Evolutionary conservation across 2,797 vertebrate genomes (phyloP).

Genomic region (Melanotaenia nigrans): DNA sequence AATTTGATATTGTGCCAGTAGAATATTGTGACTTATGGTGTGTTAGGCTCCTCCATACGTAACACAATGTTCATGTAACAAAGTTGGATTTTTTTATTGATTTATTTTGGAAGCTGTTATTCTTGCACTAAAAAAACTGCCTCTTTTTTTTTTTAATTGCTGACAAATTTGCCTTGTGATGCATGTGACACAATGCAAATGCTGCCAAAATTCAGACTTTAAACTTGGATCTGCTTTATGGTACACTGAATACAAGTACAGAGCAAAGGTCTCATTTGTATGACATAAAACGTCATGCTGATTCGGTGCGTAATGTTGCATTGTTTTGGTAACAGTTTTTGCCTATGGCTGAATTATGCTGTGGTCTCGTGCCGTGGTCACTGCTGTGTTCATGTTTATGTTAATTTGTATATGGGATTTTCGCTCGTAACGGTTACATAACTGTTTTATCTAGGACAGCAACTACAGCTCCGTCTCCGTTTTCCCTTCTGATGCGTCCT

Average conservation of each 20-base stretch:
- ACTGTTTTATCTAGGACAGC: conserved; percentile 73
- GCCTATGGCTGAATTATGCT: conserved; percentile 38
- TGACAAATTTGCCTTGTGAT: not conserved
- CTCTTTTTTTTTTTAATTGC: not conserved
- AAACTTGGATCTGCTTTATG: not conserved
- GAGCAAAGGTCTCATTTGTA: not conserved
- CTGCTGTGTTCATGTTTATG: conserved; percentile 61
- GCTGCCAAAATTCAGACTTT: not conserved
- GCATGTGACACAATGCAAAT: not conserved
- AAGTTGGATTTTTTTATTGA: conserved; percentile 14
- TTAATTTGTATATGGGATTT: conserved; percentile 66
- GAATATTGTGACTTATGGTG: conserved; percentile 5
- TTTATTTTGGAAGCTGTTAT: conserved; percentile 1
- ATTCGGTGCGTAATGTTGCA: conserved; percentile 8
- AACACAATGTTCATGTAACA: conserved; percentile 9
- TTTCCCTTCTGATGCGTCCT: conserved; percentile 52
- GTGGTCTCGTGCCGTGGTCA: conserved; percentile 22
- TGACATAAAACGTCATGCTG: conserved; percentile 3
- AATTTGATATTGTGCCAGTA: conserved; percentile 3
- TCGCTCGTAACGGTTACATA: conserved; percentile 71
- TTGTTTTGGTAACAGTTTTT: not conserved
- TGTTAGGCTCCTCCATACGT: not conserved
- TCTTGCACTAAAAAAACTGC: not conserved
- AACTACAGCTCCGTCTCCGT: conserved; percentile 64
- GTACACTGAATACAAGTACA: not conserved